Conservation (phyloP, 1,140 invertebrate species). For the Caenorhabditis inopinata region DNA sequence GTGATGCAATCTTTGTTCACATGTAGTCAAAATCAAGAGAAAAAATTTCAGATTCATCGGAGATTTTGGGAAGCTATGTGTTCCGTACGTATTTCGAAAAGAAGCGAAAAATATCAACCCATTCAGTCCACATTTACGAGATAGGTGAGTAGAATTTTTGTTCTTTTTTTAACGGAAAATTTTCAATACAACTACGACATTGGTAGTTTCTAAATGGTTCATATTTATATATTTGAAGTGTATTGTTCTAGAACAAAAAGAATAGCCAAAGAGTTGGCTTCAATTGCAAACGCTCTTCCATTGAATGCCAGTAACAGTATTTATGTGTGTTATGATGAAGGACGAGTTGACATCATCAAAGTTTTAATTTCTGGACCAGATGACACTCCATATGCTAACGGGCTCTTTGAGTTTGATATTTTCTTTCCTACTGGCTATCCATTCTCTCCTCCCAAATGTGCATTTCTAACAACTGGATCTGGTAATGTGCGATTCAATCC, state of each 20-base stretch:
- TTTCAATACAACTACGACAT: not conserved
- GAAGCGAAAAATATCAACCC: constrained; percentile 65
- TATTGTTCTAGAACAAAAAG: constrained; percentile 31
- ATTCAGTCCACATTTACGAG: constrained; percentile 64
- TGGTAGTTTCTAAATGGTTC: too few relatives aligned
- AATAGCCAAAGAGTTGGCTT: constrained; percentile 79
- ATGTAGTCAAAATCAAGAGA: too few relatives aligned
- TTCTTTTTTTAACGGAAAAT: too few relatives aligned
- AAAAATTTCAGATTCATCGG: constrained; percentile 54
- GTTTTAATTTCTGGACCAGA: constrained; percentile 73
- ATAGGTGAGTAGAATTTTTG: constrained; percentile 59
- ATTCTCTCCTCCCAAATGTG: constrained; percentile 71
- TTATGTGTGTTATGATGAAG: constrained; percentile 96
- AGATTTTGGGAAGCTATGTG: constrained; percentile 58
- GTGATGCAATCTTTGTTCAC: too few relatives aligned
- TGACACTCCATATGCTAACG: constrained; percentile 74
- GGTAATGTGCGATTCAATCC: constrained; percentile 73
- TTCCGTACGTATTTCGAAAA: constrained; percentile 63
- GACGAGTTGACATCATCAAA: constrained; percentile 69
- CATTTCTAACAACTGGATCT: constrained; percentile 72
- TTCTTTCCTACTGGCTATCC: constrained; percentile 70
- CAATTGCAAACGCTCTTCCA: constrained; percentile 87
- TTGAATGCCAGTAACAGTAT: constrained; percentile 89
- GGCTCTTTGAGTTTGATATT: constrained; percentile 70
- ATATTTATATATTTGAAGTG: too few relatives aligned